Conservation (phyloP, 2,113 vertebrate species). For the Numida meleagris region DNA sequence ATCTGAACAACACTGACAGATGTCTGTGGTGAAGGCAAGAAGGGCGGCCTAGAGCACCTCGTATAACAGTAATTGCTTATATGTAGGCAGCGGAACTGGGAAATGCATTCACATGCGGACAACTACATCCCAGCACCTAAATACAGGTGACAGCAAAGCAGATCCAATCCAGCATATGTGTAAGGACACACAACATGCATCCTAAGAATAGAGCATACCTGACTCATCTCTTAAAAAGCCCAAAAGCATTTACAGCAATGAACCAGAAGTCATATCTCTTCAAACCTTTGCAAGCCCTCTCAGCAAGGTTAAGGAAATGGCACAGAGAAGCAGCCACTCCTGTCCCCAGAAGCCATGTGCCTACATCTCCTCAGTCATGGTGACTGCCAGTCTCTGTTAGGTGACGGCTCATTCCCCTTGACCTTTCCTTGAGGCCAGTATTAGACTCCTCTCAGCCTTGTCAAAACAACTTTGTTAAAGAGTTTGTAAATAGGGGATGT, state of each 20-base stretch:
- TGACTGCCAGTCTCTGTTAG: not conserved
- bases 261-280: not conserved
- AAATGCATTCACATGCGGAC: not conserved
- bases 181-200: not conserved
- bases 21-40: not conserved
- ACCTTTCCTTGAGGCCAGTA: not conserved
- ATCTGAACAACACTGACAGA: not conserved
- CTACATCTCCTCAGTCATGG: not conserved
- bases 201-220: not conserved
- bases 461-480: not conserved
- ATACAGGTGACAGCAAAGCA: not conserved
- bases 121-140: not conserved
- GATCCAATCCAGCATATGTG: not conserved
- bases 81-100: not conserved
- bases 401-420: not conserved
- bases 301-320: not conserved
- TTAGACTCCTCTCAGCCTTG: not conserved
- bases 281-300: not conserved
- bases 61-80: not conserved
- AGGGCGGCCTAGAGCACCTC: not conserved
- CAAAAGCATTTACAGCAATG: not conserved
- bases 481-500: no score
- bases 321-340: not conserved
- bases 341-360: not conserved
- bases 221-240: not conserved